Percentiles rank a stretch among this genome's conserved stretches.
These are phyloP conservation scores for Leucopsar rothschildi DNA, from an alignment of 2,113 vertebrate species.

Conservation along the genomic window DNA sequence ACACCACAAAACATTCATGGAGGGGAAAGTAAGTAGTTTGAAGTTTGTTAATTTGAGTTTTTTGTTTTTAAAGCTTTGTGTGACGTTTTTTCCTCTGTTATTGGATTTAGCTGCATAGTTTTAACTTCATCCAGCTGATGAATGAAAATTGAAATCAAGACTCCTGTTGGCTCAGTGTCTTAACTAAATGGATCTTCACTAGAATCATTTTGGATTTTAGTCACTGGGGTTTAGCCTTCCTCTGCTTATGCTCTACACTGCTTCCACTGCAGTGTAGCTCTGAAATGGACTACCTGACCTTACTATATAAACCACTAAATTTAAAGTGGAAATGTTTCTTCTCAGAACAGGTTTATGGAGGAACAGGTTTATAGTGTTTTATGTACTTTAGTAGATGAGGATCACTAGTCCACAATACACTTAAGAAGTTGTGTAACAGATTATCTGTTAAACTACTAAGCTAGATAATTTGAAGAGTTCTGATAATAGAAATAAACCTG, in stretches of 20 bases:
- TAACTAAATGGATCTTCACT: neutral
- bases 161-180: neutral
- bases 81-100: neutral
- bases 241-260: neutral
- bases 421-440: neutral
- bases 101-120: neutral
- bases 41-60: neutral
- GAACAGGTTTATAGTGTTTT: neutral
- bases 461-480: neutral
- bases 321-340: neutral
- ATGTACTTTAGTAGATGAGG: neutral
- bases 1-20: conserved; percentile 99
- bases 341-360: neutral
- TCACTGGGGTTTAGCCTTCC: neutral
- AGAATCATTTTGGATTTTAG: neutral
- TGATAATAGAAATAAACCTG: neutral
- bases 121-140: neutral
- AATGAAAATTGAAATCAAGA: neutral
- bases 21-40: conserved; percentile 91
- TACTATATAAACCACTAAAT: neutral
- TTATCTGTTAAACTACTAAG: neutral
- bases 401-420: neutral
- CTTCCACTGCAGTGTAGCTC: neutral
- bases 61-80: neutral
- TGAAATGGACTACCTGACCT: neutral